phyloP scores from a whole-genome alignment of 1,140 invertebrate species.

The Cecropterus lyciades region DNA sequence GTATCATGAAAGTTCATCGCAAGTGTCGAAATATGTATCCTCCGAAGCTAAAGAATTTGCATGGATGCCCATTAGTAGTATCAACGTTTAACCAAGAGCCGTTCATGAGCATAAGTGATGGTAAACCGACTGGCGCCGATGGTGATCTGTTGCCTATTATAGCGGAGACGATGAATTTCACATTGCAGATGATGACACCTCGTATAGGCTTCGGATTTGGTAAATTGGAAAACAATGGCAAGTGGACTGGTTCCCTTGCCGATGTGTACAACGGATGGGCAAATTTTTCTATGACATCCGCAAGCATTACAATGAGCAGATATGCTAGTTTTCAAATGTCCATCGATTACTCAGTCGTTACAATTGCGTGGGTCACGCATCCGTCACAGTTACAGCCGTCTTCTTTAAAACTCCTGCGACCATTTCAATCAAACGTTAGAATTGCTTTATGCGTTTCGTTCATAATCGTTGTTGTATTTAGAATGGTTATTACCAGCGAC shows the following conservation, averaged over 20 bases:
- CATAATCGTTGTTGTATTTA: slow-evolving; percentile 45
- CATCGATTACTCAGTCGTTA: slow-evolving; percentile 46
- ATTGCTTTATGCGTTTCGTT: slow-evolving; percentile 52
- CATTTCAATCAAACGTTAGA: slow-evolving; percentile 49
- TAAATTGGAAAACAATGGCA: slow-evolving; percentile 53
- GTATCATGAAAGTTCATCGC: slow-evolving; percentile 20
- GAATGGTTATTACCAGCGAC: slow-evolving; percentile 45
- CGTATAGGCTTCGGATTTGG: slow-evolving; percentile 60
- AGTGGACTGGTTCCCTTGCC: slow-evolving; percentile 65
- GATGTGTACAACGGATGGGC: slow-evolving; percentile 61
- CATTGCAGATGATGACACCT: slow-evolving; percentile 57
- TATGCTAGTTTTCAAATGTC: slow-evolving; percentile 63
- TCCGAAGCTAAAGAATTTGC: slow-evolving; percentile 61
- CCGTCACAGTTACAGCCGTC: slow-evolving; percentile 48
- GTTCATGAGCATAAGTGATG: slow-evolving; percentile 57
- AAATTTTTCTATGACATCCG: slow-evolving; percentile 76
- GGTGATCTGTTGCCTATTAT: slow-evolving; percentile 61
- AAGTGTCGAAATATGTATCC: slow-evolving; percentile 48
- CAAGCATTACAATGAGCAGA: slow-evolving; percentile 55
- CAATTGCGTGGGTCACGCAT: slow-evolving; percentile 62
- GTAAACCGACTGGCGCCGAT: slow-evolving; percentile 55
- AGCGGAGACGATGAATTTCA: slow-evolving; percentile 57
- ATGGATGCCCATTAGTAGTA: slow-evolving; percentile 57
- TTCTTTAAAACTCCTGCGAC: slow-evolving; percentile 62
- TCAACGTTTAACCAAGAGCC: slow-evolving; percentile 63